These are phyloP conservation scores for Aleiodes sp. DNA, from an alignment of 1,140 invertebrate species.

Conservation along the genomic window DNA sequence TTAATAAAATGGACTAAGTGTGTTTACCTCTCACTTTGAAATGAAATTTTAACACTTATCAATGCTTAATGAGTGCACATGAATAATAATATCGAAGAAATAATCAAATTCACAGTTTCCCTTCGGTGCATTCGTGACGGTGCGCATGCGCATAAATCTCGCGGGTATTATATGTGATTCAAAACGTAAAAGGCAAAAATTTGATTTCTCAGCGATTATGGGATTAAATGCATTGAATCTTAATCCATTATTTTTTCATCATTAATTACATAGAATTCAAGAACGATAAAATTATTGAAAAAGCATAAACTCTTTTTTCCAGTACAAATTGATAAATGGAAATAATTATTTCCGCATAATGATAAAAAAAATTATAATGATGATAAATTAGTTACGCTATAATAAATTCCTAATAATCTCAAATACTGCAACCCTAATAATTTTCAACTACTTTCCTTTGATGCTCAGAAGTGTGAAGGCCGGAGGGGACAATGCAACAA, in stretches of 20 bases:
- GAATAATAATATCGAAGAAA: neutral
- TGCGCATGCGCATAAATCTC: neutral
- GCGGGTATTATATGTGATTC: neutral
- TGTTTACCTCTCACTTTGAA: neutral
- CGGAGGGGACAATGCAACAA: slow-evolving; percentile 11
- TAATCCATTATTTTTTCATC: too few species aligned
- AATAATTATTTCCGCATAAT: too few species aligned
- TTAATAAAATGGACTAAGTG: neutral
- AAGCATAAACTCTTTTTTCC: too few species aligned
- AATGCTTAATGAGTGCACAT: neutral
- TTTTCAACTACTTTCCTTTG: neutral
- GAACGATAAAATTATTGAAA: too few species aligned
- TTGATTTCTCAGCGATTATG: too few species aligned
- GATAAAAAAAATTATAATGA: too few species aligned
- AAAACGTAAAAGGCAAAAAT: too few species aligned
- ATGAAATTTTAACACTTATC: neutral
- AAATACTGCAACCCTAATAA: neutral
- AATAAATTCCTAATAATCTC: neutral
- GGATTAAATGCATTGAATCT: too few species aligned
- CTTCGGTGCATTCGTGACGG: neutral
- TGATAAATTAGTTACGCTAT: neutral
- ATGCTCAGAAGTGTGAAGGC: slow-evolving; percentile 1
- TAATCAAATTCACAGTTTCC: neutral
- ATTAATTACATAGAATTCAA: too few species aligned
- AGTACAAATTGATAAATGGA: too few species aligned